A percentile compares a stretch with the other conserved stretches of the same genome.
phyloP scores from a whole-genome alignment of 2,888 invertebrate species.

The Ochropacha duplaris region DNA sequence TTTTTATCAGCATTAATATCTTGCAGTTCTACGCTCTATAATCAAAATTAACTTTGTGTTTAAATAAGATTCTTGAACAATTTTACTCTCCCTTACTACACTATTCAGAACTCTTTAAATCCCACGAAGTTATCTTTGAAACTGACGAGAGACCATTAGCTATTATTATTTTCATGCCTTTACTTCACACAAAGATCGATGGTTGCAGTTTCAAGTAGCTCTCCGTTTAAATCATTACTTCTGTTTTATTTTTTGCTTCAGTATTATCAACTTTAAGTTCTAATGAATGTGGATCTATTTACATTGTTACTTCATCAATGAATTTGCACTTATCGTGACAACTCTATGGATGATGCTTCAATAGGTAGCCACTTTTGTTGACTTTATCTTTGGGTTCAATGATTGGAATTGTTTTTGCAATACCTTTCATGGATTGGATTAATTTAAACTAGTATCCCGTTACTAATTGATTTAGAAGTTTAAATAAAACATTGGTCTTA shows the following conservation, averaged over 20 bases:
- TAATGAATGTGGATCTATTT: slow-evolving; percentile 18
- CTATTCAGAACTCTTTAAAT: background rate
- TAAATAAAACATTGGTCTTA: no score
- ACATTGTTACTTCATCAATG: slow-evolving; percentile 9
- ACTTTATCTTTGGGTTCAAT: slow-evolving; percentile 27
- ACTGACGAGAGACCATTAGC: slow-evolving; percentile 35
- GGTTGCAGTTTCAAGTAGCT: slow-evolving; percentile 52
- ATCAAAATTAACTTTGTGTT: no score
- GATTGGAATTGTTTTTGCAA: slow-evolving; percentile 3
- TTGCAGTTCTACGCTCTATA: no score
- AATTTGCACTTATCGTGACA: slow-evolving; percentile 46
- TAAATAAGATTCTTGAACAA: no score
- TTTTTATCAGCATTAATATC: no score
- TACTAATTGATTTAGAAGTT: background rate
- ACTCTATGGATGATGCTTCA: slow-evolving; percentile 61
- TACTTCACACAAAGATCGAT: slow-evolving; percentile 59
- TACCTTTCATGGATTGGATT: background rate
- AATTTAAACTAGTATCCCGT: background rate
- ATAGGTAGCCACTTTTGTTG: slow-evolving; percentile 30
- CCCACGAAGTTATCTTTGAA: background rate
- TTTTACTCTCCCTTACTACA: slow-evolving; percentile 7
- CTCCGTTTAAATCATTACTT: slow-evolving; percentile 49
- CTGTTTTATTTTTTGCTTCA: slow-evolving; percentile 20
- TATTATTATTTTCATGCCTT: slow-evolving; percentile 49
- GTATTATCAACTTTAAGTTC: slow-evolving; percentile 26